Conservation (phyloP, 1,140 invertebrate genomes). For the Microvelia longipes region DNA sequence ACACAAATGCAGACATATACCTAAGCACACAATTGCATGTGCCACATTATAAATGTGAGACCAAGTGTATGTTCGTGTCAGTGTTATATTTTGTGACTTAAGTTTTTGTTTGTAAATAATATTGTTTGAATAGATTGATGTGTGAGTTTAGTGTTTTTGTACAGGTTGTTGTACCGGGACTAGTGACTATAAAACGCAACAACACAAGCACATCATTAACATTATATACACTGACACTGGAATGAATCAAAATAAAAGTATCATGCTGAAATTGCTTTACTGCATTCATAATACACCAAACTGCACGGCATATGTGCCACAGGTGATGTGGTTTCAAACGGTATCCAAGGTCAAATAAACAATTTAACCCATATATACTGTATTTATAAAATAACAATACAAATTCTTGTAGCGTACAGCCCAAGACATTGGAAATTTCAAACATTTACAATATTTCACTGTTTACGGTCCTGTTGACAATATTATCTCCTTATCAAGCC, state of each 20-base stretch:
- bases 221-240: neutral
- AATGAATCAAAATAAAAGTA: neutral
- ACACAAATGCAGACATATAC: neutral
- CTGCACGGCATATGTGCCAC: no score
- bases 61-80: neutral
- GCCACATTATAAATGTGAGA: neutral
- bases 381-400: neutral
- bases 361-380: neutral
- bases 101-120: no score
- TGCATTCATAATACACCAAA: no score
- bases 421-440: neutral
- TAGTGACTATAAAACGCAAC: no score
- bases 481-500: no score
- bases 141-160: no score
- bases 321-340: no score
- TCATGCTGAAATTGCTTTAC: neutral
- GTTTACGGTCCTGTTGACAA: neutral
- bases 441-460: neutral
- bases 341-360: no score
- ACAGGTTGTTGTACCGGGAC: no score
- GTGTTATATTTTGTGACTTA: neutral
- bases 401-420: neutral
- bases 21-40: neutral
- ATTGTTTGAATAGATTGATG: neutral
- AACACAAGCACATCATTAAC: neutral